These are phyloP conservation scores for Acipenser ruthenus DNA, from an alignment of 2,797 vertebrate genomes.

Conservation along the genomic window DNA sequence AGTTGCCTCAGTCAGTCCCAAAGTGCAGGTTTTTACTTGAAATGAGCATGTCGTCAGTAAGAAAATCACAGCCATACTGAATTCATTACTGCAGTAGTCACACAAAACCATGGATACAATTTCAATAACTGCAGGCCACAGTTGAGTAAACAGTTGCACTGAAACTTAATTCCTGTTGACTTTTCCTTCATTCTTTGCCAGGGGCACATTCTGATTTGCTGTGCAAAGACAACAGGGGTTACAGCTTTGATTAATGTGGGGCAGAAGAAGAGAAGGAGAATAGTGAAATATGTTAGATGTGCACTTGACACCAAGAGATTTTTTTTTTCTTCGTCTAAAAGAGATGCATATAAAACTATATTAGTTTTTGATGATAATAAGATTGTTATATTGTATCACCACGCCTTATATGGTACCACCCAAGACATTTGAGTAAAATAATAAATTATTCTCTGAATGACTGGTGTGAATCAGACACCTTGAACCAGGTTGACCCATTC, in stretches of 20 bases:
- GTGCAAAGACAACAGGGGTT: slow-evolving; percentile 90
- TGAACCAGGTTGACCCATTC: too few species aligned
- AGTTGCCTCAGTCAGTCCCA: slow-evolving; percentile 52
- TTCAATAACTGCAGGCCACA: slow-evolving; percentile 99
- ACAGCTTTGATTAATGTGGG: slow-evolving; percentile 87
- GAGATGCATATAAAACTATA: slow-evolving; percentile 21
- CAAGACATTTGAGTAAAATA: too few species aligned
- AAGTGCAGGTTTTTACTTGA: slow-evolving; percentile 64
- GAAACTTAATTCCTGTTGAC: slow-evolving; percentile 99
- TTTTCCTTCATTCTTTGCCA: slow-evolving; percentile 94
- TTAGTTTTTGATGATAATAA: too few species aligned
- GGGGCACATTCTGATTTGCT: slow-evolving; percentile 88
- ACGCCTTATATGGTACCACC: too few species aligned
- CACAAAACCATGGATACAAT: slow-evolving; percentile 98
- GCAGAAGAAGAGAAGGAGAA: slow-evolving; percentile 60
- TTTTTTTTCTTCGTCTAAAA: slow-evolving; percentile 16
- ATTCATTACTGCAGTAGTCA: slow-evolving; percentile 96
- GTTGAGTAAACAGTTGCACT: slow-evolving; percentile 99
- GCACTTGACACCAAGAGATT: slow-evolving; percentile 54
- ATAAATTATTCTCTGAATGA: too few species aligned
- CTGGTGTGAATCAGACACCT: too few species aligned
- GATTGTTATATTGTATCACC: too few species aligned
- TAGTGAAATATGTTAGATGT: slow-evolving; percentile 57
- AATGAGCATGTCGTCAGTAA: slow-evolving; percentile 78
- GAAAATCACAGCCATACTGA: slow-evolving; percentile 91